phyloP scores from a whole-genome alignment of 2,113 vertebrate species.

The Guaruba guarouba region DNA sequence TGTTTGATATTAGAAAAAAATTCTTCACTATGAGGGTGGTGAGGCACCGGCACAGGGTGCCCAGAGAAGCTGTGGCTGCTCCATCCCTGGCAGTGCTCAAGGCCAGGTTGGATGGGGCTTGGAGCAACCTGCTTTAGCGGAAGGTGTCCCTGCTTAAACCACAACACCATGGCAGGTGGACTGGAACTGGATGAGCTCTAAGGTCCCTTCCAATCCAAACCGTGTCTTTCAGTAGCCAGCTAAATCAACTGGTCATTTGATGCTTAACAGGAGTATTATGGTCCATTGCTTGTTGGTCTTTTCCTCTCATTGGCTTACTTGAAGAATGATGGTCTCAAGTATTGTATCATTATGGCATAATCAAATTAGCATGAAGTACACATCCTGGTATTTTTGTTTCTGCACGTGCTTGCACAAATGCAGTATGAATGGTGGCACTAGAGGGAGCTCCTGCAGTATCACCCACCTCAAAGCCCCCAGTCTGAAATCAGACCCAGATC shows the following conservation, averaged over 20 bases:
- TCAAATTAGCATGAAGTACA: rapidly evolving
- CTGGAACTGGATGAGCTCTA: neutral
- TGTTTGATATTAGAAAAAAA: neutral
- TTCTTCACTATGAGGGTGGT: neutral
- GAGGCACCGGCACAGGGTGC: neutral
- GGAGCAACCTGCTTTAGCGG: neutral
- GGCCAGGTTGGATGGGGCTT: neutral
- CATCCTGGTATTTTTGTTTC: neutral
- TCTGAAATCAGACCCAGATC: neutral
- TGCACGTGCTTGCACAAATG: neutral
- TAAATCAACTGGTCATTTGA: neutral
- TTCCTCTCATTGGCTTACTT: neutral
- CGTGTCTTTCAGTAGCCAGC: neutral
- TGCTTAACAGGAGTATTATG: neutral
- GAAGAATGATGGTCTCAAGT: neutral
- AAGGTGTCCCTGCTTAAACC: neutral
- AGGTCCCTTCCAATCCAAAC: neutral
- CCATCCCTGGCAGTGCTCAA: neutral
- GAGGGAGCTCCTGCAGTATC: constrained; percentile 20
- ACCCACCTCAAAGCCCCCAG: neutral
- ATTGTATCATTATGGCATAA: neutral
- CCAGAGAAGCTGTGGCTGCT: neutral
- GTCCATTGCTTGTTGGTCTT: neutral
- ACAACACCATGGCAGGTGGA: neutral
- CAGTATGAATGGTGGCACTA: neutral